These are phyloP conservation scores for Lamprotornis superbus DNA, from an alignment of 2,113 vertebrate species.

Conservation along the genomic window DNA sequence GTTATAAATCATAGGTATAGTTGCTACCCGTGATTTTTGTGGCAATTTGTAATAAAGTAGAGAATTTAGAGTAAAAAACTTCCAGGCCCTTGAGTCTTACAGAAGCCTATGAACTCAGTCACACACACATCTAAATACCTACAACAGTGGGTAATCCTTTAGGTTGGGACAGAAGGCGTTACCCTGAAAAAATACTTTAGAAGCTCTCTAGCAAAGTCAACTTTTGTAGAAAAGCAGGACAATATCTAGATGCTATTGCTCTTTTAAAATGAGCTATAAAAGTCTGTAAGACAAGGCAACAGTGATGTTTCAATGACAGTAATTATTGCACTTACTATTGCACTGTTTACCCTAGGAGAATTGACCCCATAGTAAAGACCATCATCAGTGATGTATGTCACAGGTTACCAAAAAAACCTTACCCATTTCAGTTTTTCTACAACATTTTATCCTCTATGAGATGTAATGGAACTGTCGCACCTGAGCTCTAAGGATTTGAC, in stretches of 20 bases:
- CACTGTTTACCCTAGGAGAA: neutral
- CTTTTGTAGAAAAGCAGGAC: neutral
- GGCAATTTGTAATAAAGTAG: neutral
- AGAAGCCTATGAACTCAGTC: neutral
- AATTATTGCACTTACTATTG: neutral
- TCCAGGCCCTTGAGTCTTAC: neutral
- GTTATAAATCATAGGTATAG: neutral
- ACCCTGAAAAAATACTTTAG: neutral
- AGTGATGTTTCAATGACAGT: neutral
- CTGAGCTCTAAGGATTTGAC: neutral
- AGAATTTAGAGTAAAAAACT: neutral
- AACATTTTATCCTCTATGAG: neutral
- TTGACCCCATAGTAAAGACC: neutral
- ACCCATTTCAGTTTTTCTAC: neutral
- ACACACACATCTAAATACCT: neutral
- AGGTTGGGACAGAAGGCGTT: neutral
- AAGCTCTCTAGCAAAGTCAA: neutral
- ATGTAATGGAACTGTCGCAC: fast-evolving
- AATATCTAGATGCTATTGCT: neutral
- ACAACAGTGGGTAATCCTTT: neutral
- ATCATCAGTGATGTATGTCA: neutral
- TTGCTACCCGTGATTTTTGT: neutral
- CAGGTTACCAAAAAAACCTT: neutral
- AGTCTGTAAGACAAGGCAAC: neutral
- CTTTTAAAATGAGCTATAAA: neutral